Evolutionary conservation across 2,888 invertebrate species (phyloP).

Genomic region (Morpho achilles): DNA sequence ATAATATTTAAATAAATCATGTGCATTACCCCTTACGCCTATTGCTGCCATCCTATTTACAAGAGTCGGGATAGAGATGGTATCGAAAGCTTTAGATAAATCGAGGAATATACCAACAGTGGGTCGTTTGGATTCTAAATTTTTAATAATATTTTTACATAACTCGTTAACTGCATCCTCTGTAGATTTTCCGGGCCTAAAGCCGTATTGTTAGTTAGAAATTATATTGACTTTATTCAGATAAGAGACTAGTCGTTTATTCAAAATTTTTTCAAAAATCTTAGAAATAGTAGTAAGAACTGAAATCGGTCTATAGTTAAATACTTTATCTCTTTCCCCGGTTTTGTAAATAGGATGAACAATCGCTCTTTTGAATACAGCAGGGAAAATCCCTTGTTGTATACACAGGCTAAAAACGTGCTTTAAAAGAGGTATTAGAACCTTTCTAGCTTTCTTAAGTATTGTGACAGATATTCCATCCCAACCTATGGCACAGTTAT

Average conservation of each 20-base stretch:
- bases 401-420: slow-evolving; percentile 2
- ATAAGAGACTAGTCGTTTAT: neutral
- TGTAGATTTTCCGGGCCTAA: neutral
- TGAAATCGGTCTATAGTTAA: slow-evolving; percentile 1
- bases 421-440: neutral
- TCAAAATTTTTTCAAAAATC: neutral
- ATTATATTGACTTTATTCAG: neutral
- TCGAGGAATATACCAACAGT: neutral
- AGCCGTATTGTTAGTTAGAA: neutral
- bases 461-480: slow-evolving; percentile 1
- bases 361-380: neutral
- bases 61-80: neutral
- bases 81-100: no score
- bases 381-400: neutral
- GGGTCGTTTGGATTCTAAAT: neutral
- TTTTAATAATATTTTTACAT: neutral
- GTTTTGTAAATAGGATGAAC: neutral
- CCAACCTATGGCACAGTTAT: neutral
- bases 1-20: slow-evolving; percentile 7
- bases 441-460: neutral
- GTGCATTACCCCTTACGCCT: neutral
- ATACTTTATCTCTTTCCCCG: neutral
- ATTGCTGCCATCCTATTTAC: neutral
- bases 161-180: neutral
- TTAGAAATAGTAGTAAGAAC: neutral